These are phyloP conservation scores for Dryas iulia DNA, from an alignment of 1,140 invertebrate genomes.

Conservation along the genomic window DNA sequence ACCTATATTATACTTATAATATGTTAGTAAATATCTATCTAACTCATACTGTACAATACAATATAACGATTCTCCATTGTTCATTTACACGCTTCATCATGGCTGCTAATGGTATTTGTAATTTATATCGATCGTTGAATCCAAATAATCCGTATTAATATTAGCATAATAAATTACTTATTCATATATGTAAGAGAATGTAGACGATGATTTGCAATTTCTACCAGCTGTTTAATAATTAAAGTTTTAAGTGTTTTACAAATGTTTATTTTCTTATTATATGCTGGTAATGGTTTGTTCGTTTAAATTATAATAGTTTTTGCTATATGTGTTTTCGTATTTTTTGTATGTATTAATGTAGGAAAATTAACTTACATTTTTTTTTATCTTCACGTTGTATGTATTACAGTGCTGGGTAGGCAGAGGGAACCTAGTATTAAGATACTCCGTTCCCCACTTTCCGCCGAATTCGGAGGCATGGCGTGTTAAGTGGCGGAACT, in stretches of 20 bases:
- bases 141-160: neutral
- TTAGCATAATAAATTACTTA: neutral
- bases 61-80: neutral
- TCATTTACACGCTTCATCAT: neutral
- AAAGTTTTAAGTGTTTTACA: neutral
- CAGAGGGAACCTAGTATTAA: no score
- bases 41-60: neutral
- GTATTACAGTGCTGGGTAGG: no score
- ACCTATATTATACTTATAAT: neutral
- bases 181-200: neutral
- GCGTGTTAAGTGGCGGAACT: no score
- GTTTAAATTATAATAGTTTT: neutral
- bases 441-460: no score
- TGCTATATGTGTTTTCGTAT: no score
- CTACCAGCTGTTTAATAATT: neutral
- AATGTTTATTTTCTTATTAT: neutral
- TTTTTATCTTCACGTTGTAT: no score
- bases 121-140: neutral
- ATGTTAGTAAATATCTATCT: neutral
- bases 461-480: no score
- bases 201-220: neutral
- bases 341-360: no score
- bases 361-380: no score
- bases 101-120: neutral
- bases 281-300: neutral